Base-by-base conservation (phyloP, 2,888 invertebrate genomes). In the Diadromus collaris region DNA sequence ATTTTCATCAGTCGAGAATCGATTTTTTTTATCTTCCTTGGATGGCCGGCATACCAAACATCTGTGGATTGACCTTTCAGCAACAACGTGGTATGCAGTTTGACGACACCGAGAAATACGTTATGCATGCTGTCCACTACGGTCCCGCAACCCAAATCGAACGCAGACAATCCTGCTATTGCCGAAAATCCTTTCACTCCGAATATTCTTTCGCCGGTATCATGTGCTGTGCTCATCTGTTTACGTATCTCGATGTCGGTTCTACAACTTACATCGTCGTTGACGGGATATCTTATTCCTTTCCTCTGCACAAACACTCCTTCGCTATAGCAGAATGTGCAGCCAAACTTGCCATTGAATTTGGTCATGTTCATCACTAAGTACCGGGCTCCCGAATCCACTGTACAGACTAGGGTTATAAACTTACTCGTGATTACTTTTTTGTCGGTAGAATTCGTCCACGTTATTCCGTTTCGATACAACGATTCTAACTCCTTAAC, bases 61-160 rank as follows among this genome's bases (percentile, higher is more conserved):
- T 32, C 46, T 13, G 29, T 21, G 19, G 46, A 44, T 46, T 60
- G 61, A n/a, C 24, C 29, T 5, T 56, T 32, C 21, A 67, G 32
- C 32, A 75, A 16, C 67, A 75, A 29, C 16, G 9, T 34, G n/a
- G 75, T 75, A 21, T 67, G 58, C 4, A 68, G 48, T 44, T 75
- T 75, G 16, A 60, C 60, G 7, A 60, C 68, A 34, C 75, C 61
- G 2, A 61, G 38, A 34, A 13, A 64, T 6, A 73, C 54, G 27
- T 54, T 56, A 27, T 73, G 73, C 74, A 74, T 74, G 10, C 63
- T 29, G 9, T 74, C 74, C 9, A 74, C 67, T 13, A 44, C 32
- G 7, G 27, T 24, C 16, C 67, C 74, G 13, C 16, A 56, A 38
- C 38, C 41, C 44, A 74, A 34, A 58, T 74, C 64, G 46, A 54